Evolutionary conservation across 2,888 invertebrate genomes (phyloP), one percentile per base, ranked within the genome.

Genomic region (Eremobia ochroleuca): DNA sequence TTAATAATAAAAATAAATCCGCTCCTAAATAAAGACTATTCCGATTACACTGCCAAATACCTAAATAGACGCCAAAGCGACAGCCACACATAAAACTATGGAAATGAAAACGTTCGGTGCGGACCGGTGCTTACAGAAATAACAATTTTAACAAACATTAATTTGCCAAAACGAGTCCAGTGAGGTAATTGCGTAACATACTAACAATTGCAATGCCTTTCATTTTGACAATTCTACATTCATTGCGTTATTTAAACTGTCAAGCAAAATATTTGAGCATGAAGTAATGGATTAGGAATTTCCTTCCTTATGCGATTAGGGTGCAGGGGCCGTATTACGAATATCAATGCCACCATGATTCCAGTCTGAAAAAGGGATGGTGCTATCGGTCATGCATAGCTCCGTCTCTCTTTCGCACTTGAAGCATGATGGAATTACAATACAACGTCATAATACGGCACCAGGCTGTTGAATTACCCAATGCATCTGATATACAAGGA

Each of bases 81-180:
- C 9, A 15, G 34, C 62, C 28, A 68, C 82, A 61, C 43, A 46
- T n/a, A 37, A 37, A 73, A 76, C 59, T 52, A 21, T 70, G n/a
- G 46, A 37, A 37, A 37, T 11, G 15, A 55, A n/a, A 66, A 58
- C 46, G 66, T 81, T 81, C 59, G 61, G 58, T 81, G 69, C 61
- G 31, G 37, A 73, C 61, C 58, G 66, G 52, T 52, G 73, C 34
- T 73, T 62, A 34, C 21, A 65, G 21, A 78, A 43, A 66, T 66
- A 28, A 71, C 31, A 8, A 25, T 34, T 59, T 40, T n/a, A 40
- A 31, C n/a, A 6, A 49, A 21, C 6, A 66, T 28, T 43, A 43
- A 66, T 66, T 28, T 55, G 4, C 52, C 25, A n/a, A 25, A n/a
- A n/a, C 25, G 52, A 11, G 4, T 52, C 52, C n/a, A n/a, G 52